phyloP scores from a whole-genome alignment of 2,113 vertebrate species.

The Pseudolaguvia tuberculata region DNA sequence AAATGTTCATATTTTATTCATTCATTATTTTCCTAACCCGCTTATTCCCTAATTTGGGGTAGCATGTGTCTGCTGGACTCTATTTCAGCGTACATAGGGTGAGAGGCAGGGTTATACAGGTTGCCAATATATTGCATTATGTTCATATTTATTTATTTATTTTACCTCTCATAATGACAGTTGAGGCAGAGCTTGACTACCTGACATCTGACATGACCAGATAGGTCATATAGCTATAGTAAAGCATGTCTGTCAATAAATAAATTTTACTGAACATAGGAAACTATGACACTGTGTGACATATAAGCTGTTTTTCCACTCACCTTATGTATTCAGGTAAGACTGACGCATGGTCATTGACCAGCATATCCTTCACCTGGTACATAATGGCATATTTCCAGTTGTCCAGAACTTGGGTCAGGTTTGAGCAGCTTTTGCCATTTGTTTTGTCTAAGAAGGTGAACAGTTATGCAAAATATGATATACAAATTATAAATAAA shows the following conservation, averaged over 20 bases:
- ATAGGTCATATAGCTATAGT: background rate
- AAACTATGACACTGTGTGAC: background rate
- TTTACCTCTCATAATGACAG: background rate
- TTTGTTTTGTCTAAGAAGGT: slow-evolving; percentile 51
- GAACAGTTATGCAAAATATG: slow-evolving; percentile 21
- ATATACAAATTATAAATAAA: background rate
- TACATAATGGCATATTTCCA: slow-evolving; percentile 84
- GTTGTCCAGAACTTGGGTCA: slow-evolving; percentile 83
- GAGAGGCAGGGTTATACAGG: too few relatives aligned
- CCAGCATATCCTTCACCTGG: slow-evolving; percentile 77
- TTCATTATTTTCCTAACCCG: too few relatives aligned
- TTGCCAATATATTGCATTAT: too few relatives aligned
- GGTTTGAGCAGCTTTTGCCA: slow-evolving; percentile 74
- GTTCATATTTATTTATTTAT: background rate
- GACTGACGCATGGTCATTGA: slow-evolving; percentile 75
- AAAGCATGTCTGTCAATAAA: background rate
- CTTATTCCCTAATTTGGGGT: too few relatives aligned
- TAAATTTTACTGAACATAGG: background rate
- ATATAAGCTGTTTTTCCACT: slow-evolving; percentile 38
- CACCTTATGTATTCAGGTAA: slow-evolving; percentile 83
- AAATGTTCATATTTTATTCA: background rate
- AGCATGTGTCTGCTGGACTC: too few relatives aligned
- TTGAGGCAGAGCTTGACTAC: background rate
- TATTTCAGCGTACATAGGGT: too few relatives aligned
- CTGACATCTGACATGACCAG: too few relatives aligned